These are phyloP conservation scores for Alouatta palliata DNA, from an alignment of 2,113 vertebrate species.

Conservation along the genomic window DNA sequence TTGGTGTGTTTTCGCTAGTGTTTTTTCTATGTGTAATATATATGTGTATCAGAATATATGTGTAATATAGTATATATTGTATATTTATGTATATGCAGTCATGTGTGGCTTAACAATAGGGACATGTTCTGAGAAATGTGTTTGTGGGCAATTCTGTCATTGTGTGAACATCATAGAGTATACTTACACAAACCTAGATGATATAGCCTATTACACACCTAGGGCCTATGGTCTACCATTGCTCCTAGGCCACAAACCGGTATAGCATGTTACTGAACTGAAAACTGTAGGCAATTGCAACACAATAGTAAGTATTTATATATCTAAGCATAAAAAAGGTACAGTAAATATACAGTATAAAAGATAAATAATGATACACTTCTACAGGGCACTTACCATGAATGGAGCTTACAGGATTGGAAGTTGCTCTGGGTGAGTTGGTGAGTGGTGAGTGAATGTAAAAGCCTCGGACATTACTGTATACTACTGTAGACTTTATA, in stretches of 20 bases:
- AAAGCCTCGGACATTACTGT: neutral
- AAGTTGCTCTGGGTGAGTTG: neutral
- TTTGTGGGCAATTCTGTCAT: neutral
- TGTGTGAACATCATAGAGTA: neutral
- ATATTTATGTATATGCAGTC: neutral
- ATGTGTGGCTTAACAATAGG: neutral
- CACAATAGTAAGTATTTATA: neutral
- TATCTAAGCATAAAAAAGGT: neutral
- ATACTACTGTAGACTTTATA: neutral
- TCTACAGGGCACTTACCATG: neutral
- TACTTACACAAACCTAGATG: neutral
- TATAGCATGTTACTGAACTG: neutral
- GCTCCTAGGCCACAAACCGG: neutral
- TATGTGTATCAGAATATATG: neutral
- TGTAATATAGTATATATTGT: neutral
- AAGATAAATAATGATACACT: neutral
- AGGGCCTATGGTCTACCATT: neutral
- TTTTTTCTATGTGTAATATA: neutral
- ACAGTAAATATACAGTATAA: neutral
- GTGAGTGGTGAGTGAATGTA: neutral
- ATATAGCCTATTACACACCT: neutral
- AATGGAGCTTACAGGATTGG: neutral
- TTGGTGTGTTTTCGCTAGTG: neutral
- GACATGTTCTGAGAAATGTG: neutral
- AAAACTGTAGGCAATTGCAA: neutral